Base-by-base conservation (phyloP, 2,113 vertebrate genomes). In the Aptenodytes forsteri region DNA sequence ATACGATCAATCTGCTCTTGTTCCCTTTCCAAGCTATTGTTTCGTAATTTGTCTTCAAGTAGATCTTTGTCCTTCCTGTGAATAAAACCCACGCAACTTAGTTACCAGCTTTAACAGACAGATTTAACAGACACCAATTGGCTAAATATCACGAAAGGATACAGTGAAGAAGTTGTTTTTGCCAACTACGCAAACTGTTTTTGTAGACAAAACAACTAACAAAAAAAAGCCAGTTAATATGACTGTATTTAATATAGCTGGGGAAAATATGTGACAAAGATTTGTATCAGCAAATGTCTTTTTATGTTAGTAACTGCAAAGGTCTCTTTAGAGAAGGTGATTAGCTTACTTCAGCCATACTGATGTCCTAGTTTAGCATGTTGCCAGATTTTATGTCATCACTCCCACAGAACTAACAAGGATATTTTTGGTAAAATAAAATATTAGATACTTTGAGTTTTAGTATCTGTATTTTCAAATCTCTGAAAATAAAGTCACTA, bases 1-100 rank as follows among this genome's bases (percentile, higher is more conserved):
- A 99, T 98, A 44, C 99, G 99, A 94, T 99, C 99, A 40, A 99
- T 99, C 98, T 99, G 99, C 95, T 99, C 98, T 23, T 99, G 98
- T 8, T 99, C 99, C 95, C 98, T 99, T 95, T 99, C 99, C 76
- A 97, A 94, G 61, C 65, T 97, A 11, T 42, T 98, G 79, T 86
- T 98, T 87, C 98, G 99, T 77, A 98, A 97, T 36, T 98, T 98
- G 85, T 99, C 99, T 64, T 99, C 99, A 71, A 99, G 98, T 16
- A 98, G 91, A 32, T 98, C 98, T 97, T 97, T 98, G 91, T 99
- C 99, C 91, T 98, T 99, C 98, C 99, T 99, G 98, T 77, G 96
- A 96, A 95, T 19, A 92, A 34, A 34, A 11, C 36, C 47, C 58
- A 44, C 29, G 26, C 42, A n/a, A 6, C 16, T 54, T 18, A 27